Evolutionary conservation across 1,140 invertebrate genomes (phyloP), one percentile per base, ranked within the genome.

Genomic region (Diorhabda sublineata): DNA sequence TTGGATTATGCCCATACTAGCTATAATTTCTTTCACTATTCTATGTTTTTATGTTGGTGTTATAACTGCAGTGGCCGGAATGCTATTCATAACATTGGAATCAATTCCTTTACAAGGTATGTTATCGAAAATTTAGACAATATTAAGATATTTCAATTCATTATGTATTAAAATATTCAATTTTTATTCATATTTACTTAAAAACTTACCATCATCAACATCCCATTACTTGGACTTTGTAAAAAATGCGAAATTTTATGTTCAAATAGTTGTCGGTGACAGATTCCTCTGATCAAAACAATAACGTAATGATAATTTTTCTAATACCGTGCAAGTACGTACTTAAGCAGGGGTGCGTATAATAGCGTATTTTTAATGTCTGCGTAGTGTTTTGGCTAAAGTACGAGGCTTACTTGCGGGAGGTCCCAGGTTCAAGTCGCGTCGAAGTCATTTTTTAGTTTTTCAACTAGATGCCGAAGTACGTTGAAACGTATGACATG

Each of bases 1-100:
- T 63, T 91, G 89, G 89, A 86, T 91, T 47, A 91, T 92, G 80
- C 92, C 93, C 0, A 83, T 93, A 5, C 90, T 94, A 76, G 85
- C 84, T 6, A 81, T 82, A 3, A 77, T 89, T 9, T 86, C 88
- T 3, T 84, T 84, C 0, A 88, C 84, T 75, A 81, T 91, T 65
- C 87, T 90, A 72, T 90, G 87, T 84, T 80, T 82, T 65, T 86
- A 82, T 42, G 84, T 90, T 5, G 82, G 80, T 3, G 26, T 26
- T 26, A 79, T 83, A 65, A 85, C 89, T 2, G 85, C 86, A 3
- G 74, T 90, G 4, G 83, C 86, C 11, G 88, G 88, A 6, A 80
- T 91, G 3, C 77, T 81, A 59, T 84, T 88, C 8, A 86, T 90
- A 63, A 81, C 84, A 8, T 9, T 89, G n/a, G 88, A 90, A 82